Base-by-base conservation (phyloP, 2,888 invertebrate species). In the Eurois occulta region DNA sequence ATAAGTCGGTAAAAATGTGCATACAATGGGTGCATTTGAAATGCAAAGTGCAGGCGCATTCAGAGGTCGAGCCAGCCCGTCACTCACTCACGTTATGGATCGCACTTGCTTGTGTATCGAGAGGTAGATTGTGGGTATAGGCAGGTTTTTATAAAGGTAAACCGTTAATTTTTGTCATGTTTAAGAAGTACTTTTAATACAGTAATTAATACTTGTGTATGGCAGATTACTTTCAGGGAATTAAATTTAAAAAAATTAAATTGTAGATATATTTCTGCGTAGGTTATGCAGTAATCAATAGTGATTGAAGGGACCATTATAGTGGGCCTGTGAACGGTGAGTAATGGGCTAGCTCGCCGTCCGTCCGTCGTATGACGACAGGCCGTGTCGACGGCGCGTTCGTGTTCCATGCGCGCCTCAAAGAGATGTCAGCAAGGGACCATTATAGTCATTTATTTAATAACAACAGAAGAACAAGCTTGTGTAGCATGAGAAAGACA, bases 1-100 rank as follows among this genome's bases (percentile, higher is more conserved):
- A 95, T 96, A 96, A 95, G 95, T 95, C 95, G 93, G 95, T 95
- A 96, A 96, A 96, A 96, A 96, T 96, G 96, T 96, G 96, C 96
- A 96, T 96, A 96, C 96, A 96, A 96, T 96, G 95, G 94, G 86
- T 92, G 91, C 90, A 96, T 96, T 96, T 96, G 96, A 95, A 96
- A 96, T 96, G 96, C 96, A 96, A 96, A 96, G 92, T 88, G 93
- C 91, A 89, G 75, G 92, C 94, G 93, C 94, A 94, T 93, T 92
- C 92, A 92, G 93, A 74, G 93, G 93, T 93, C 93, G 92, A 85
- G 87, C 87, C 89, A 88, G 90, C 86, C 91, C 93, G 95, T 94
- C 95, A 94, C 92, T 94, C 93, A 91, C 80, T 55, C 81, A 90
- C 92, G 93, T 93, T 94, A 94, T 93, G 90, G 91, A 92, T 91